A percentile compares a stretch with the other conserved stretches of the same genome.
Conservation (phyloP, 2,888 invertebrate species). For the Gibbula magus region DNA sequence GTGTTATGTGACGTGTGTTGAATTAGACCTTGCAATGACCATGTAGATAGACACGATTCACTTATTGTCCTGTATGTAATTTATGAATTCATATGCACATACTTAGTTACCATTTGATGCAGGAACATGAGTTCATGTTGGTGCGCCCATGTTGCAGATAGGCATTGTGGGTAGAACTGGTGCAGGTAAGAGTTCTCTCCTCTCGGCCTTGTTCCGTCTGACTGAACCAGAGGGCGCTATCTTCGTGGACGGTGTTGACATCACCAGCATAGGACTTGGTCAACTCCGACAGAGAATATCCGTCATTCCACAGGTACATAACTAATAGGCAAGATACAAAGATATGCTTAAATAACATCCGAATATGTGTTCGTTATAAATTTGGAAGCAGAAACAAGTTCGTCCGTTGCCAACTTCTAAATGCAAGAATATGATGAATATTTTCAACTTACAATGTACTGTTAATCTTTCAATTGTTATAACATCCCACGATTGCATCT, state of each 20-base stretch:
- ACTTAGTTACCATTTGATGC: slow-evolving; percentile 83
- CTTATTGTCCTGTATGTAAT: slow-evolving; percentile 85
- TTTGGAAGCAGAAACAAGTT: too few relatives aligned
- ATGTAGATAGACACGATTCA: too few relatives aligned
- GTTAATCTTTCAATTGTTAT: too few relatives aligned
- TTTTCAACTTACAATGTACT: too few relatives aligned
- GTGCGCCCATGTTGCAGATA: slow-evolving; percentile 77
- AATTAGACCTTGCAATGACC: too few relatives aligned
- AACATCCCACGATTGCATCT: too few relatives aligned
- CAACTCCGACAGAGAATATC: slow-evolving; percentile 88
- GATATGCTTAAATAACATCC: too few relatives aligned
- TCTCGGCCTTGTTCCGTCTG: slow-evolving; percentile 86
- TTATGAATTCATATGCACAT: slow-evolving; percentile 76
- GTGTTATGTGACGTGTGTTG: too few relatives aligned
- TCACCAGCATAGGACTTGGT: slow-evolving; percentile 81
- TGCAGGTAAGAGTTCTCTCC: slow-evolving; percentile 80
- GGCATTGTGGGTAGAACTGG: slow-evolving; percentile 79
- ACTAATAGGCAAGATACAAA: too few relatives aligned
- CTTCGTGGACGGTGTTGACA: slow-evolving; percentile 83
- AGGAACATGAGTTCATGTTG: slow-evolving; percentile 73
- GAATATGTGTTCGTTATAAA: too few relatives aligned
- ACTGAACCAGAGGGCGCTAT: slow-evolving; percentile 87
- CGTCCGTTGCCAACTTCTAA: too few relatives aligned
- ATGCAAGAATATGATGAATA: too few relatives aligned
- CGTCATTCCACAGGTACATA: slow-evolving; percentile 87